phyloP scores from a whole-genome alignment of 2,113 vertebrate species.

The Oreocharis arfaki region DNA sequence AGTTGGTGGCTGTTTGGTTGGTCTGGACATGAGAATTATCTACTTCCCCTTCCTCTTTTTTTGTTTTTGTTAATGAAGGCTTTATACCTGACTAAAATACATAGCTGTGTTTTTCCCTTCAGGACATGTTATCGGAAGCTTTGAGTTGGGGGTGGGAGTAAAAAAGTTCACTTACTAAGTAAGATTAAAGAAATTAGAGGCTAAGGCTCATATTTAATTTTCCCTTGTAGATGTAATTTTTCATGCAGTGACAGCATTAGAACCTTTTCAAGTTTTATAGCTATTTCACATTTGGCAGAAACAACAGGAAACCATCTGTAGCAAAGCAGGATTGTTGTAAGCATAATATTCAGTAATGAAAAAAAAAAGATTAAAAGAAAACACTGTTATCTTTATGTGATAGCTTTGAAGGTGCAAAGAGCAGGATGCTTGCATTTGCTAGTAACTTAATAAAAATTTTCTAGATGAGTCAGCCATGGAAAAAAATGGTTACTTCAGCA shows the following conservation, averaged over 20 bases:
- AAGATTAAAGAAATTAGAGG: conserved; percentile 71
- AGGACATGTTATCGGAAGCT: conserved; percentile 55
- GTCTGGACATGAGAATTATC: conserved; percentile 54
- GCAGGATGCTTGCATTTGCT: conserved; percentile 5
- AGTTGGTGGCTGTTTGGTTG: conserved; percentile 44
- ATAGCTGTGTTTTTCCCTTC: conserved; percentile 15
- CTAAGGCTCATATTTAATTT: conserved; percentile 60
- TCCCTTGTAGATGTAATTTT: conserved; percentile 48
- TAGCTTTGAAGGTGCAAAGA: conserved; percentile 54
- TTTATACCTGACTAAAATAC: conserved; percentile 55
- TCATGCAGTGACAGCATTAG: conserved; percentile 41
- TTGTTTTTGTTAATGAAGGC: conserved; percentile 51
- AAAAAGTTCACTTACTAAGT: conserved; percentile 44
- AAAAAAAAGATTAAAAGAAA: conserved; percentile 64
- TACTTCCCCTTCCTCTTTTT: conserved; percentile 58
- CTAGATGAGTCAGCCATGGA: neutral
- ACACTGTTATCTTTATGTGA: conserved; percentile 32
- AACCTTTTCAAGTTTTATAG: conserved; percentile 72
- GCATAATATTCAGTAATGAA: conserved; percentile 57
- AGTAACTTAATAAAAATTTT: neutral
- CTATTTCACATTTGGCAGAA: conserved; percentile 63
- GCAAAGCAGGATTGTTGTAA: conserved; percentile 50
- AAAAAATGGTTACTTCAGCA: neutral
- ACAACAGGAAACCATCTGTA: conserved; percentile 71
- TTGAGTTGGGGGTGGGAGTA: conserved; percentile 37